Base-by-base conservation (phyloP, 2,113 vertebrate genomes). In the Myrmecophaga tridactyla region DNA sequence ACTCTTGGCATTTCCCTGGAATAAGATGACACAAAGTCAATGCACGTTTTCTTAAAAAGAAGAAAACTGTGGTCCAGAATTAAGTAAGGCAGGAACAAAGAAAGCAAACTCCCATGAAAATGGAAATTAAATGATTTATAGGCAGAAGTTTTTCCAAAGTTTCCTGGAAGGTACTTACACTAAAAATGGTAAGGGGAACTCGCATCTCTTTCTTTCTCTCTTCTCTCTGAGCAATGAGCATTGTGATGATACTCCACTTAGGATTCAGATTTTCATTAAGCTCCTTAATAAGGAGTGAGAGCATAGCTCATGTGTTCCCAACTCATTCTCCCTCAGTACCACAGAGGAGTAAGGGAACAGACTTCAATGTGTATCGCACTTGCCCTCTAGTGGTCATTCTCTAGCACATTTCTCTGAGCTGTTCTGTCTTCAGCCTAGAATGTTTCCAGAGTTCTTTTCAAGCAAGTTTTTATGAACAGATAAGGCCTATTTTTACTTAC, bases 381-480 rank as follows among this genome's bases (percentile, higher is more conserved):
- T 97, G 96, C 97, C 98, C 98, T 87, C 98, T 98, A 95, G 97
- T 89, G 98, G 92, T 75, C 73, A 46, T 70, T 93, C 70, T 1
- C 46, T 3, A 65, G 13, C 48, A 97, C 93, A 84, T 80, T 12
- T 95, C 69, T 48, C 53, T 63, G 72, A 36, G 34, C 31, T 69
- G 6, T 29, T 39, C 0, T 4, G 21, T 78, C 46, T 94, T 62
- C 3, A 63, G 56, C 48, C 60, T n/a, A 67, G 23, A 27, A 27
- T 18, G 6, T 89, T 94, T 92, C 62, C 46, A 34, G 13, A 62
- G 34, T 6, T 75, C 56, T 96, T 91, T 89, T 77, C 58, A 70
- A 94, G 20, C 20, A 82, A 43, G 4, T 73, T 88, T 88, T 92
- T 86, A 72, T 62, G 94, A 95, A 92, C 67, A 90, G 56, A 85